Conservation (phyloP, 2,113 vertebrate genomes). For the Centropus unirufus region DNA sequence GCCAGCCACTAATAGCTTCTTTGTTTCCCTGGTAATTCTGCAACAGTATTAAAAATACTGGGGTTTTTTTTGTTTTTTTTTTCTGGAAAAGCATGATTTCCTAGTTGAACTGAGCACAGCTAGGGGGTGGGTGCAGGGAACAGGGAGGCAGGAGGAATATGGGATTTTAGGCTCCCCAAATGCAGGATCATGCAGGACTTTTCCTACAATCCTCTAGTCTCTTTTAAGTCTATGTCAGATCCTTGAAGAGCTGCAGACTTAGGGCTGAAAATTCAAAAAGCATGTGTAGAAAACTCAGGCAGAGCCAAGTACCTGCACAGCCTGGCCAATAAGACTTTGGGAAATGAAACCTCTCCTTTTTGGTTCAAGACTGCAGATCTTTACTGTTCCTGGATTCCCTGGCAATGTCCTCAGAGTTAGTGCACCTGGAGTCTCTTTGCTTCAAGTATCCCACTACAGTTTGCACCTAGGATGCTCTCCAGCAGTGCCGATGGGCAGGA, state of each 20-base stretch:
- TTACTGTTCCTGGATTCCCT: background rate
- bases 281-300: background rate
- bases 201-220: background rate
- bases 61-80: background rate
- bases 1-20: background rate
- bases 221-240: background rate
- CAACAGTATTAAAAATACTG: background rate
- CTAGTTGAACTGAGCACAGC: background rate
- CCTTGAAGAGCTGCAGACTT: background rate
- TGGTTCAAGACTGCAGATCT: background rate
- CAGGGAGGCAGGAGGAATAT: background rate
- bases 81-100: background rate
- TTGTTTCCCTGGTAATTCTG: background rate
- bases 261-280: background rate
- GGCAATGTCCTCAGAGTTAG: background rate
- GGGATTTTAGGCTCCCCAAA: background rate
- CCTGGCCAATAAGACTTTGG: background rate
- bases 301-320: background rate
- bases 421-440: background rate
- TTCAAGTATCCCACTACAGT: background rate
- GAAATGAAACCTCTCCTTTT: background rate
- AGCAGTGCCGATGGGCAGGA: background rate
- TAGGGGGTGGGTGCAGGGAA: too few species aligned
- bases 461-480: background rate
- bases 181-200: background rate